phyloP scores from a whole-genome alignment of 1,140 invertebrate genomes.

The Gonatopus flavifemur region DNA sequence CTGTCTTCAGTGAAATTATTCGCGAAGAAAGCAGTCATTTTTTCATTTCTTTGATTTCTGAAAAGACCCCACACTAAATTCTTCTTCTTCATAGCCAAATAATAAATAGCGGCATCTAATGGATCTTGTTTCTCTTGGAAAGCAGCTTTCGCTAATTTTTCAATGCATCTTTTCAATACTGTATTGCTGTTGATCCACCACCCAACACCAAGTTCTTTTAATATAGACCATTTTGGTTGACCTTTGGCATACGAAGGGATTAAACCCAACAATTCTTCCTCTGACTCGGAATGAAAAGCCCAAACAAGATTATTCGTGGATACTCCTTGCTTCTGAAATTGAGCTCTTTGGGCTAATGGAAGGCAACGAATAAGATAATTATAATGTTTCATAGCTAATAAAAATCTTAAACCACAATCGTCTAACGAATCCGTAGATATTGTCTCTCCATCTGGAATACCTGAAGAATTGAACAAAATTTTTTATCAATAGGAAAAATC shows the following conservation, averaged over 20 bases:
- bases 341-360: constrained; percentile 81
- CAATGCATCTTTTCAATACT: constrained; percentile 82
- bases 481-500: too few relatives aligned
- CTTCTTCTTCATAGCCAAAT: constrained; percentile 98
- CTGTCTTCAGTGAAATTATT: constrained; percentile 93
- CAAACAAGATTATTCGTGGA: constrained; percentile 93
- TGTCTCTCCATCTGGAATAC: constrained; percentile 65
- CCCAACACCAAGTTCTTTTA: constrained; percentile 89
- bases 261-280: constrained; percentile 90
- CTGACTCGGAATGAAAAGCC: constrained; percentile 98
- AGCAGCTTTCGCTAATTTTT: constrained; percentile 90
- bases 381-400: constrained; percentile 97
- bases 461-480: too few relatives aligned
- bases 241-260: constrained; percentile 87
- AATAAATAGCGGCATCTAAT: constrained; percentile 95
- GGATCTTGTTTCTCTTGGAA: constrained; percentile 92
- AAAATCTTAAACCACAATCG: constrained; percentile 94
- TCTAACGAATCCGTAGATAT: constrained; percentile 83
- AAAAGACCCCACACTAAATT: constrained; percentile 95
- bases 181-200: constrained; percentile 95
- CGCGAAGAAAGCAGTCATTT: constrained; percentile 93
- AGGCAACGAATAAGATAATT: constrained; percentile 90
- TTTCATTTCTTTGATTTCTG: constrained; percentile 81
- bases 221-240: constrained; percentile 85
- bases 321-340: constrained; percentile 87